Conservation (phyloP, 2,113 vertebrate species). For the Centropus bengalensis region DNA sequence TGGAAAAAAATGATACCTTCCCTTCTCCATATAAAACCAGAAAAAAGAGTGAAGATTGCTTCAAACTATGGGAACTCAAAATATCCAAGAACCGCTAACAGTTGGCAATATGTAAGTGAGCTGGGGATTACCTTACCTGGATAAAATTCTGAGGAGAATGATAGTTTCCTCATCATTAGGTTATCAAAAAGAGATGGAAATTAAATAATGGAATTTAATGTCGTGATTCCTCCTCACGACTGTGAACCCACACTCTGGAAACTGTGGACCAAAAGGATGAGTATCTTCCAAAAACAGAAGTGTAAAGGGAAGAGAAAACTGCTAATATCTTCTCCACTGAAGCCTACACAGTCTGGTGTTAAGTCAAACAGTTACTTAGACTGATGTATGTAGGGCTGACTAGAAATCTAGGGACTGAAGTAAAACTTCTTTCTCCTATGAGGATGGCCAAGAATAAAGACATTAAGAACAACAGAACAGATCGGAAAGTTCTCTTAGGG, state of each 20-base stretch:
- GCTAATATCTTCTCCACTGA: neutral
- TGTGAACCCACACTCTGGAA: neutral
- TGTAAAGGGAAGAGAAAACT: neutral
- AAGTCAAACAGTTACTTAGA: neutral
- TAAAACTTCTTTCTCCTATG: neutral
- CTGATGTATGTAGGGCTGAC: neutral
- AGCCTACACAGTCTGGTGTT: neutral
- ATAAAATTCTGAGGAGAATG: neutral
- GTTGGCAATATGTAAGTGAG: neutral
- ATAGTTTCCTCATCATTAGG: neutral
- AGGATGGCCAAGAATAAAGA: neutral
- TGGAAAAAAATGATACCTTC: neutral
- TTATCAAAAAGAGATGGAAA: neutral
- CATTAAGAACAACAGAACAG: neutral
- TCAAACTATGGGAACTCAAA: neutral
- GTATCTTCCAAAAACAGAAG: neutral
- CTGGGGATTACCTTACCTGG: neutral
- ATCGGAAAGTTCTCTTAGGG: neutral
- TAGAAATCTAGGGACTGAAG: neutral
- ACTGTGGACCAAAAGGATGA: neutral
- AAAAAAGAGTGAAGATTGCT: neutral
- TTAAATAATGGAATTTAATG: neutral
- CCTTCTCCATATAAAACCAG: neutral
- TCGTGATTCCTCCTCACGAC: neutral
- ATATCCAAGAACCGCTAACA: neutral